These are phyloP conservation scores for Gonocerus acuteangulatus DNA, from an alignment of 2,888 invertebrate species.

Conservation along the genomic window DNA sequence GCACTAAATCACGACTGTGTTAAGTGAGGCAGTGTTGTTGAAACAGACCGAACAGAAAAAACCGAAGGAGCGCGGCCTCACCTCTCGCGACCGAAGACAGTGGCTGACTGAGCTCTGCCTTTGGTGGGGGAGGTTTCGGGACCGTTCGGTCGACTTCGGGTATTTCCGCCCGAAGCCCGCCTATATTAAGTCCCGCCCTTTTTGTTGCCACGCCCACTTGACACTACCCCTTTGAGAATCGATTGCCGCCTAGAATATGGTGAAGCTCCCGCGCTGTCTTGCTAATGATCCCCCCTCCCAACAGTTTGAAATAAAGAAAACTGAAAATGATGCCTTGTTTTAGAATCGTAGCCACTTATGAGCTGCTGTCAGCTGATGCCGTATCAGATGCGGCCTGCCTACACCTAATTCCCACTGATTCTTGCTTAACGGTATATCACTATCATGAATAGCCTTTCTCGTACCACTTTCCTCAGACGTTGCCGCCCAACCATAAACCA, in stretches of 20 bases:
- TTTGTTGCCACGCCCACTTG: constrained; percentile 5
- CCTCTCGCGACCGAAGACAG: constrained; percentile 19
- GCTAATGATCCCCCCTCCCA: constrained; percentile 8
- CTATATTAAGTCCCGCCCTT: neutral
- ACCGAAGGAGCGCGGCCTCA: neutral
- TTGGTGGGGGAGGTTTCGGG: constrained; percentile 16
- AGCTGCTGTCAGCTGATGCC: too few species aligned
- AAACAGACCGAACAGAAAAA: constrained; percentile 9
- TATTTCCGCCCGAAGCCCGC: constrained; percentile 3
- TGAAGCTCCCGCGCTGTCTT: constrained; percentile 18
- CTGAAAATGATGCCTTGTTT: too few species aligned
- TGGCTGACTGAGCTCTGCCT: constrained; percentile 9
- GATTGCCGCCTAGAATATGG: constrained; percentile 18
- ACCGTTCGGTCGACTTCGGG: constrained; percentile 1
- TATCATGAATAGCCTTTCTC: too few species aligned
- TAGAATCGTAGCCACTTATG: too few species aligned
- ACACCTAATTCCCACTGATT: too few species aligned
- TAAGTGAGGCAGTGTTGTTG: neutral
- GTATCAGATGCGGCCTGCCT: too few species aligned
- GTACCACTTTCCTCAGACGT: too few species aligned
- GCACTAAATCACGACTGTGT: too few species aligned
- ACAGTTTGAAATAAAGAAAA: constrained; percentile 3
- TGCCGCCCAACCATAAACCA: too few species aligned
- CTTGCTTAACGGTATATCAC: too few species aligned
- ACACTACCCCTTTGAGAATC: neutral